Evolutionary conservation across 2,113 vertebrate genomes (phyloP), one percentile per base, ranked within the genome.

Genomic region (Mirounga angustirostris): DNA sequence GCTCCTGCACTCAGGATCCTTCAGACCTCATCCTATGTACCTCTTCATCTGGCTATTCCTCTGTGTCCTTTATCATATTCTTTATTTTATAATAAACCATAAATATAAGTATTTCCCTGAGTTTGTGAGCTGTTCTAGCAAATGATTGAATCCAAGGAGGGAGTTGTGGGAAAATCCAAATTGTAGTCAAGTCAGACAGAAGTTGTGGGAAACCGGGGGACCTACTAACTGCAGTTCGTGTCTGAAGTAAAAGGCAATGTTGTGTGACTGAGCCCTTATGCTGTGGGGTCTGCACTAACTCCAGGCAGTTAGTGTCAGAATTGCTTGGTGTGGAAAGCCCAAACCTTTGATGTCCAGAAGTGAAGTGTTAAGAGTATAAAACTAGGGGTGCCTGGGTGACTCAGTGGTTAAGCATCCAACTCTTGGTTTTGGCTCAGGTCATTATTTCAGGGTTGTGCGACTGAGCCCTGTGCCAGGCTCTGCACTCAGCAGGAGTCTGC

Each of bases 41-140:
- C 22, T 58, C 50, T 36, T 84, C n/a, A 50, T 18, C 63, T 59
- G 46, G 19, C 26, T 59, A 12, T 43, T 43, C 43, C 36, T 88
- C 73, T 54, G 0, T 59, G 22, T 59, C 73, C 2, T 73, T 93
- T 81, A 88, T 82, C 30, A 67, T 74, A 15, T 16, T 36, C 30
- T 59, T 80, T 80, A 92, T 63, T 89, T 61, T 43, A 43, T 46
- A 73, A 65, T n/a, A 88, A 92, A 74, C 46, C 73, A 46, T 24
- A 78, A 61, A n/a, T 58, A 0, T 56, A 58, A 36, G 33, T 36
- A 59, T 84, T 78, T 96, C 22, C 30, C 85, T 54, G 79, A 79
- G 61, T 69, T 96, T 93, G 19, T 83, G 50, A 89, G 40, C 58
- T 89, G 7, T 84, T 65, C 16, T 78, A 76, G 43, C 58, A 95